Evolutionary conservation across 2,797 vertebrate species (phyloP).

Genomic region (Avahi laniger): DNA sequence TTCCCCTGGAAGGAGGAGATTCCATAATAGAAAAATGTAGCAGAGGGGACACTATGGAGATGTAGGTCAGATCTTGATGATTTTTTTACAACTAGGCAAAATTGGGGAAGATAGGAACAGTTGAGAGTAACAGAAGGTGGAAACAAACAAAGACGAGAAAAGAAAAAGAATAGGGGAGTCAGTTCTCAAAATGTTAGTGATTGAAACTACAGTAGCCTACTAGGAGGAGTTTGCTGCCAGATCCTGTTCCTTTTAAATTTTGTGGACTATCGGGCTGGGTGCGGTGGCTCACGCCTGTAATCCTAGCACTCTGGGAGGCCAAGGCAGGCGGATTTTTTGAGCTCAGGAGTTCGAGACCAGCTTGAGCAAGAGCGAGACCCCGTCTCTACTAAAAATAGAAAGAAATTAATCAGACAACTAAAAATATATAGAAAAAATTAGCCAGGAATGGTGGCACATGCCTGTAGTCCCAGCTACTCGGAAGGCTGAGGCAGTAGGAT

Average conservation of each 20-base stretch:
- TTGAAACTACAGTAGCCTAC: background rate
- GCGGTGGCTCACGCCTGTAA: no score
- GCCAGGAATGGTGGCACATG: no score
- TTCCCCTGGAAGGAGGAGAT: constrained; percentile 37
- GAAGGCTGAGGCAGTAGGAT: no score
- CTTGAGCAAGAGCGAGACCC: no score
- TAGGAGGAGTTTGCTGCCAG: background rate
- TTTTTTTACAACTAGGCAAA: constrained; percentile 9
- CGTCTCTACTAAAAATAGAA: no score
- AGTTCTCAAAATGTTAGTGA: background rate
- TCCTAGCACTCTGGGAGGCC: no score
- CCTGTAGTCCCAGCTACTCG: no score
- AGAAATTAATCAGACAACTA: no score
- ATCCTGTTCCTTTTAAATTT: background rate
- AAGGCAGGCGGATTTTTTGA: no score
- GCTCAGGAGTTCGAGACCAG: no score
- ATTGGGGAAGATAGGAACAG: background rate
- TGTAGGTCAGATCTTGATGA: constrained; percentile 66
- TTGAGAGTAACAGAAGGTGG: constrained; percentile 40
- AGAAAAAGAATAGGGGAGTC: constrained; percentile 7
- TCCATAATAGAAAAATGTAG: constrained; percentile 35
- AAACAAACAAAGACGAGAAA: constrained; percentile 37
- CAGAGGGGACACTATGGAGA: constrained; percentile 20
- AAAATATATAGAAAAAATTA: no score
- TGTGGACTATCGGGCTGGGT: background rate